A percentile compares a stretch with the other conserved stretches of the same genome.
These are phyloP conservation scores for Drosophila merina DNA, from an alignment of 2,888 invertebrate genomes.

Conservation along the genomic window DNA sequence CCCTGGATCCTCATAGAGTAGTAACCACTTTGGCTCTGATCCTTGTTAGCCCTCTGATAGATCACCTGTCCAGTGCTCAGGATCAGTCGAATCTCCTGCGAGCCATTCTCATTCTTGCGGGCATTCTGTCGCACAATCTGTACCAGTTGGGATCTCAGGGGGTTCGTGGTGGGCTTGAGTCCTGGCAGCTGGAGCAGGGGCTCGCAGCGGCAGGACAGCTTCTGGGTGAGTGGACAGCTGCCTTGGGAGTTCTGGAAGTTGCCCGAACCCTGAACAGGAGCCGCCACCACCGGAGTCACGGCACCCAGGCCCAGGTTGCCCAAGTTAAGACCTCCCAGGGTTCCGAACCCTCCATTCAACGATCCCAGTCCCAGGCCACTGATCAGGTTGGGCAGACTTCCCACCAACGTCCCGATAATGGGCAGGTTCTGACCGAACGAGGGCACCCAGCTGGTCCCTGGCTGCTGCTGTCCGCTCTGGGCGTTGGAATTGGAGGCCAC, in stretches of 20 bases:
- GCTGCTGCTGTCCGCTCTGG: slow-evolving; percentile 38
- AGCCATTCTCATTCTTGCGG: slow-evolving; percentile 64
- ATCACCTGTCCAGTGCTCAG: slow-evolving; percentile 69
- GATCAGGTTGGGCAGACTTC: slow-evolving; percentile 62
- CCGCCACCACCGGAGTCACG: slow-evolving; percentile 42
- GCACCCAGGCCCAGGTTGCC: slow-evolving; percentile 56
- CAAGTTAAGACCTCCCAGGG: slow-evolving; percentile 53
- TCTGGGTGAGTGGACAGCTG: slow-evolving; percentile 65
- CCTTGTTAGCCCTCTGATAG: slow-evolving; percentile 60
- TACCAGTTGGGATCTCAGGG: slow-evolving; percentile 31
- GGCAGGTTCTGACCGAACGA: slow-evolving; percentile 69
- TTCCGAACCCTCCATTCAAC: slow-evolving; percentile 46
- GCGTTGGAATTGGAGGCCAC: slow-evolving; percentile 46
- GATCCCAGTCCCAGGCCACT: slow-evolving; percentile 41
- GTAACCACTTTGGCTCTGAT: slow-evolving; percentile 62
- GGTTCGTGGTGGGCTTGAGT: slow-evolving; percentile 20
- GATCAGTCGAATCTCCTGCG: slow-evolving; percentile 63
- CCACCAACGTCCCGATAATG: slow-evolving; percentile 69
- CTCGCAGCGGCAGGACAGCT: slow-evolving; percentile 73
- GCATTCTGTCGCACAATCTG: slow-evolving; percentile 68
- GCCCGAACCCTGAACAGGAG: neutral
- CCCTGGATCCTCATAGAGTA: slow-evolving; percentile 58
- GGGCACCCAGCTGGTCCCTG: slow-evolving; percentile 58
- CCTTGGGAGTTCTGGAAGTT: slow-evolving; percentile 24
- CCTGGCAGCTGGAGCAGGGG: slow-evolving; percentile 52